Conservation (phyloP, 2,113 vertebrate species). For the rat (Rattus norvegicus) region DNA sequence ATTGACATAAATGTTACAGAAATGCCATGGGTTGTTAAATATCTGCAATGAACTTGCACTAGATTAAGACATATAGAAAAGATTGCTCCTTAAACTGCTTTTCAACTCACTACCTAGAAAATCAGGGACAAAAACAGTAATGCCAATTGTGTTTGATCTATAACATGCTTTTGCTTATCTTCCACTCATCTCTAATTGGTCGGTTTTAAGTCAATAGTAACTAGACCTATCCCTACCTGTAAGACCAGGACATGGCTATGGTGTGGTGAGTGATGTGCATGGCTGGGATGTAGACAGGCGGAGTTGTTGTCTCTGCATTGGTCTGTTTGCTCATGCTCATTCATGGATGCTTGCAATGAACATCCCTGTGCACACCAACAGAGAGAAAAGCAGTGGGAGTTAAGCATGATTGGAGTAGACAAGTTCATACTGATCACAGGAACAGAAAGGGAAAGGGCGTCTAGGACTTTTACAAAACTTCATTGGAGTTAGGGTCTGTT, state of each 20-base stretch:
- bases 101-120: background rate
- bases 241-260: background rate
- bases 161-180: background rate
- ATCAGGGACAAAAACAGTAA: background rate
- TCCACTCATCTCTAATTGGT: background rate
- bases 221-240: background rate
- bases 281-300: accelerated
- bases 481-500: no score
- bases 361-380: background rate
- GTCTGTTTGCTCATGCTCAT: background rate
- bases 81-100: background rate
- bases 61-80: background rate
- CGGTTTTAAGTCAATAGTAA: background rate
- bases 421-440: background rate
- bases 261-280: accelerated
- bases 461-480: background rate
- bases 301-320: background rate
- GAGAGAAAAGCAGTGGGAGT: background rate
- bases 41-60: background rate
- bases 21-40: background rate
- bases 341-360: background rate
- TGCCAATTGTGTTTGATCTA: background rate
- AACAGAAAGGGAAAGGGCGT: background rate
- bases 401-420: background rate
- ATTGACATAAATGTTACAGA: background rate